phyloP scores from a whole-genome alignment of 1,140 invertebrate species.

The Drosophila prosaltans region DNA sequence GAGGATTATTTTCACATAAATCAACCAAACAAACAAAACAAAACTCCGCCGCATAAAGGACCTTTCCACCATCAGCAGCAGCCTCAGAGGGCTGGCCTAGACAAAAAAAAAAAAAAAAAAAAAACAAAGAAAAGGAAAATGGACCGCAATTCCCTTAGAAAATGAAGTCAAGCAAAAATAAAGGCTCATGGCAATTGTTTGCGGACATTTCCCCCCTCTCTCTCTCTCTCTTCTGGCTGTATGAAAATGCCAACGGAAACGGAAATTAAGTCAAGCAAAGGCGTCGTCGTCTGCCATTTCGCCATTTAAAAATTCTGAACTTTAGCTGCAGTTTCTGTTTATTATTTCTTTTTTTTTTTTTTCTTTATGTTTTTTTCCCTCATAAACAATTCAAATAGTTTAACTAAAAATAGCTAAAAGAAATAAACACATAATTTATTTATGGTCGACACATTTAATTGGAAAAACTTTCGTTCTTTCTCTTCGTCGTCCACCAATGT shows the following conservation, averaged over 20 bases:
- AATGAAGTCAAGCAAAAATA: slow-evolving; percentile 76
- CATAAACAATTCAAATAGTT: slow-evolving; percentile 23
- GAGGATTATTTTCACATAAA: slow-evolving; percentile 78
- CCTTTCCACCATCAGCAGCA: slow-evolving; percentile 3
- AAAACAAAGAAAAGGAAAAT: slow-evolving; percentile 27
- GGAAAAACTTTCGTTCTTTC: slow-evolving; percentile 48
- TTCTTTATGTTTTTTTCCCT: slow-evolving; percentile 3
- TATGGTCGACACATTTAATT: slow-evolving; percentile 70
- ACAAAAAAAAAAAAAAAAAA: slow-evolving; percentile 40
- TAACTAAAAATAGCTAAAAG: slow-evolving; percentile 17
- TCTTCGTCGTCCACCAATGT: slow-evolving; percentile 59
- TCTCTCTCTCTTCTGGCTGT: slow-evolving; percentile 48
- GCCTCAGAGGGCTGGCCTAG: slow-evolving; percentile 15
- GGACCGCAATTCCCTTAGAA: slow-evolving; percentile 47
- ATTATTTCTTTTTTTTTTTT: slow-evolving; percentile 21
- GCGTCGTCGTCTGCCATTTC: not conserved
- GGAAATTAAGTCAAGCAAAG: slow-evolving; percentile 70
- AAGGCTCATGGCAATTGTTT: slow-evolving; percentile 68
- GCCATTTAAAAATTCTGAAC: not conserved
- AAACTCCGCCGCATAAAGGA: slow-evolving; percentile 49
- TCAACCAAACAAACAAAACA: slow-evolving; percentile 65
- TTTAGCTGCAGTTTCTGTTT: slow-evolving; percentile 40
- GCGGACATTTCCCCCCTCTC: slow-evolving; percentile 45
- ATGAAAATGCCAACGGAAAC: slow-evolving; percentile 46
- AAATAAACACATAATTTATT: slow-evolving; percentile 63